Conservation (phyloP, 1,140 invertebrate species). For the Drosophila tristis region DNA sequence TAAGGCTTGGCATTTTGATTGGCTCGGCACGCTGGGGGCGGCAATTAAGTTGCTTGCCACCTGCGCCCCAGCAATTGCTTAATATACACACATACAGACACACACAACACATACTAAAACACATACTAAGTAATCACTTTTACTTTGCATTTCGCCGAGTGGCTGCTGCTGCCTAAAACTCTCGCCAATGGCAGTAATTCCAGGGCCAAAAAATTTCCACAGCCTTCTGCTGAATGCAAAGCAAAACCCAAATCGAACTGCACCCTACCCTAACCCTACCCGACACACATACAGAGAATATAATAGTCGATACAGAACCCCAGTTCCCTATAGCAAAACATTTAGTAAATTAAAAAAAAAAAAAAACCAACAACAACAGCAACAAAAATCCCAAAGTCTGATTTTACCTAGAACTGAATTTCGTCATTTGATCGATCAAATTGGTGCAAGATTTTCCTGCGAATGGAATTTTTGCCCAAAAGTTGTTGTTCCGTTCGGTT, state of each 20-base stretch:
- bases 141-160: conserved; percentile 67
- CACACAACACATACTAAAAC: conserved; percentile 26
- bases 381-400: conserved; percentile 71
- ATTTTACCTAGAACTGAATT: conserved; percentile 81
- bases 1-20: conserved; percentile 68
- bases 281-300: conserved; percentile 39
- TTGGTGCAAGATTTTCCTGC: conserved; percentile 34
- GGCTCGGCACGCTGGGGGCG: conserved; percentile 52
- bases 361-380: neutral
- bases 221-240: conserved; percentile 59
- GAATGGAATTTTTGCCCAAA: conserved; percentile 27
- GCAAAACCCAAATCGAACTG: conserved; percentile 43
- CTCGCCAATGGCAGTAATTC: no score
- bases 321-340: conserved; percentile 37
- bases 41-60: conserved; percentile 31
- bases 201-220: conserved; percentile 5
- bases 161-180: neutral
- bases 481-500: conserved; percentile 51
- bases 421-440: conserved; percentile 1
- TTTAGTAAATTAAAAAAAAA: conserved; percentile 17
- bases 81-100: conserved; percentile 11
- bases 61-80: conserved; percentile 41
- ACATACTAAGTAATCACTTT: conserved; percentile 15
- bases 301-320: conserved; percentile 26
- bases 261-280: conserved; percentile 14